These are phyloP conservation scores for Eristalis intricaria DNA, from an alignment of 2,888 invertebrate genomes.

Conservation along the genomic window DNA sequence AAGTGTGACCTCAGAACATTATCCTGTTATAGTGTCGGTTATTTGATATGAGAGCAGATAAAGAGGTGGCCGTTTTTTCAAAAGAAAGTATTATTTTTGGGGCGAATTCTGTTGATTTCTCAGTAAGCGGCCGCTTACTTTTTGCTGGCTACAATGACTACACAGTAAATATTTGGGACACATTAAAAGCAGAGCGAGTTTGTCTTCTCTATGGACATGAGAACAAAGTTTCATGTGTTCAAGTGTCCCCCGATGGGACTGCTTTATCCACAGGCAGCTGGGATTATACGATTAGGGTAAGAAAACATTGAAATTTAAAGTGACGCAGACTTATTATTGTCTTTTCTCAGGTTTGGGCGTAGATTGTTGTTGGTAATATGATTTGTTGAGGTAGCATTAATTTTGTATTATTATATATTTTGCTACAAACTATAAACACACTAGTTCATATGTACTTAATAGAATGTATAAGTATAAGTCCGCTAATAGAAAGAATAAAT, in stretches of 20 bases:
- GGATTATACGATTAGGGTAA: constrained; percentile 94
- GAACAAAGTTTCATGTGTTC: constrained; percentile 95
- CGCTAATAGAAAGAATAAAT: too few relatives aligned
- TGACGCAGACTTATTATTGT: neutral
- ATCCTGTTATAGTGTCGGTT: constrained; percentile 89
- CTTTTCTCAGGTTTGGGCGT: constrained; percentile 59
- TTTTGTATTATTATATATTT: too few relatives aligned
- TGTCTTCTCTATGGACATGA: constrained; percentile 97
- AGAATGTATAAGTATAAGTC: too few relatives aligned
- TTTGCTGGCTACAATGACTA: constrained; percentile 99
- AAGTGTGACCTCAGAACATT: neutral
- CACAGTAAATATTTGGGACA: constrained; percentile 99
- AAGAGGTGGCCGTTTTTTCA: constrained; percentile 97
- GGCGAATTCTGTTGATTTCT: constrained; percentile 98
- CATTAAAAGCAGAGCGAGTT: constrained; percentile 94
- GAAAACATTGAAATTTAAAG: constrained; percentile 34
- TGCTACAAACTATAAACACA: too few relatives aligned
- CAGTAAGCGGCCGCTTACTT: constrained; percentile 95
- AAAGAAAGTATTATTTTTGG: constrained; percentile 99
- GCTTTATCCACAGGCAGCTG: constrained; percentile 98
- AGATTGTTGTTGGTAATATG: neutral
- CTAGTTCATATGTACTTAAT: too few relatives aligned
- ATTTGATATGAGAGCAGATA: constrained; percentile 98
- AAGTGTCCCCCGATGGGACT: constrained; percentile 98
- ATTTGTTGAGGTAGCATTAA: too few relatives aligned